Evolutionary conservation across 2,797 vertebrate genomes (phyloP).

Genomic region (Salarias fasciatus): DNA sequence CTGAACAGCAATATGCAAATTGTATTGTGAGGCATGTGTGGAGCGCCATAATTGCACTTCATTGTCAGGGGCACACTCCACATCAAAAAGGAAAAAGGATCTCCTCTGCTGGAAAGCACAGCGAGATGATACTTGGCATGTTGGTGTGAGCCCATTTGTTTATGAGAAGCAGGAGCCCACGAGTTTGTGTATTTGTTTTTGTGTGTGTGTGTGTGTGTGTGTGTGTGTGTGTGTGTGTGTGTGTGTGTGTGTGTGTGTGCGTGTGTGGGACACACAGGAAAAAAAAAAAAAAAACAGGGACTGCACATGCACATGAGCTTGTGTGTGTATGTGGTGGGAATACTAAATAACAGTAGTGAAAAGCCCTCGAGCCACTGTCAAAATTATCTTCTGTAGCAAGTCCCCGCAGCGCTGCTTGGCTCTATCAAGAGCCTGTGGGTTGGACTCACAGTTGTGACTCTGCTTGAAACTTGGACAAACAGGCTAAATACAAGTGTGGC

Average conservation of each 20-base stretch:
- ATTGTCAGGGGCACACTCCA: constrained; percentile 41
- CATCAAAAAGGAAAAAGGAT: constrained; percentile 41
- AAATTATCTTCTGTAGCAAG: constrained; percentile 70
- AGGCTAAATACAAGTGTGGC: constrained; percentile 24
- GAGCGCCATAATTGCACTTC: constrained; percentile 47
- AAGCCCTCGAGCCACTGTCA: constrained; percentile 75
- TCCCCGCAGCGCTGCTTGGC: constrained; percentile 59
- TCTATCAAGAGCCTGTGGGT: constrained; percentile 52
- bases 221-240: neutral
- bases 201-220: neutral
- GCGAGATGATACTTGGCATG: constrained; percentile 30
- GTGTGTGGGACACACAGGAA: constrained; percentile 10
- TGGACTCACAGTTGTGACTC: constrained; percentile 45
- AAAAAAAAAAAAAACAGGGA: neutral
- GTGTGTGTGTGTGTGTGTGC: neutral
- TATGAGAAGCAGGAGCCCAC: neutral
- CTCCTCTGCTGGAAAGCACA: constrained; percentile 37
- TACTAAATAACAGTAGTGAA: constrained; percentile 65
- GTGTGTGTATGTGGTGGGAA: constrained; percentile 52
- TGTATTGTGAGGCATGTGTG: constrained; percentile 21
- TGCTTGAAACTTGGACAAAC: constrained; percentile 56
- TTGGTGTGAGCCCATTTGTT: constrained; percentile 12
- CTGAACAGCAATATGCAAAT: constrained; percentile 42
- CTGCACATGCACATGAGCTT: constrained; percentile 18
- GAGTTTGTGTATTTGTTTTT: too few relatives aligned